Evolutionary conservation across 2,888 invertebrate genomes (phyloP).

Genomic region (Pycnomerus fuliginosus): DNA sequence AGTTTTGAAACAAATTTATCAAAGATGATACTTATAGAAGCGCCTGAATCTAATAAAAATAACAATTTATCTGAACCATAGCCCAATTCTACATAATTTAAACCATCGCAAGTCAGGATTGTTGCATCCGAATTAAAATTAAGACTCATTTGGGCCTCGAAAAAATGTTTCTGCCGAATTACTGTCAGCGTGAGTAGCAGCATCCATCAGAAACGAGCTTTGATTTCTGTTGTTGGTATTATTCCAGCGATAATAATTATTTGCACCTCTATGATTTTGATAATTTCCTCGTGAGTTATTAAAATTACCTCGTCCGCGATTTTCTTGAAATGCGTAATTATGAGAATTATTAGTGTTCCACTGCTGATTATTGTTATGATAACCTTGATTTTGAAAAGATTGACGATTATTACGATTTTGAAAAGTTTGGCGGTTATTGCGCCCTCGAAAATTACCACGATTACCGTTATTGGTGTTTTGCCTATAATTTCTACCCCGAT

Average conservation of each 20-base stretch:
- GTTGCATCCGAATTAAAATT: neutral
- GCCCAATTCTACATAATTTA: constrained; percentile 6
- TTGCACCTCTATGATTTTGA: neutral
- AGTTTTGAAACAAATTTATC: constrained; percentile 3
- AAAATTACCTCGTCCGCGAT: constrained; percentile 1
- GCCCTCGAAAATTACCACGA: too few relatives aligned
- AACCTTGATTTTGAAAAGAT: neutral
- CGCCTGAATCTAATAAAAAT: constrained; percentile 16
- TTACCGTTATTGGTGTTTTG: neutral
- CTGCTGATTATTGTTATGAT: constrained; percentile 1
- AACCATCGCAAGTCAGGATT: constrained; percentile 10
- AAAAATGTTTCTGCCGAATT: constrained; percentile 6
- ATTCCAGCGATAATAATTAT: constrained; percentile 4
- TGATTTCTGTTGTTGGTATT: constrained; percentile 3
- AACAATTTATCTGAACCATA: constrained; percentile 1
- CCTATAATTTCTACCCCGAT: neutral
- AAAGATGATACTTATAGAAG: constrained; percentile 15
- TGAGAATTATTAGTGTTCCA: neutral
- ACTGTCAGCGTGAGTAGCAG: neutral
- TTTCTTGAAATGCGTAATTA: constrained; percentile 3
- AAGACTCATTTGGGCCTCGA: constrained; percentile 3
- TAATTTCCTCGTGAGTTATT: constrained; percentile 1
- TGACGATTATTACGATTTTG: neutral
- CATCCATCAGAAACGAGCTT: too few relatives aligned
- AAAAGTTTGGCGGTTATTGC: too few relatives aligned